phyloP scores from a whole-genome alignment of 35 echinoderm and acorn worm genomes.

The Ptychodera flava region DNA sequence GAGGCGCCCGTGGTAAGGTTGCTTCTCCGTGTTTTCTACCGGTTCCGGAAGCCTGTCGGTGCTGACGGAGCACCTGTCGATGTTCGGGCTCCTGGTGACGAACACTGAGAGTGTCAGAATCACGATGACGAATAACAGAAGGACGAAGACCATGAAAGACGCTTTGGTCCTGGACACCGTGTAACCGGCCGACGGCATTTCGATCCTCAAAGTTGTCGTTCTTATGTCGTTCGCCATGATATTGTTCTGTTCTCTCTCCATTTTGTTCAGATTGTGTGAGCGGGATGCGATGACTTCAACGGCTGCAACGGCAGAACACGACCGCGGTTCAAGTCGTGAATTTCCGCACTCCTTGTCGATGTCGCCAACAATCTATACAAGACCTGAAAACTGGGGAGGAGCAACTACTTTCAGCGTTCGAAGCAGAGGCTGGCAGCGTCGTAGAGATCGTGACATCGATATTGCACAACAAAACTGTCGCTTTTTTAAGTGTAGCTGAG shows the following conservation, averaged over 20 bases:
- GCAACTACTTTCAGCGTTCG: no score
- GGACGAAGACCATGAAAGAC: neutral
- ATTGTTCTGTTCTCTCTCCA: neutral
- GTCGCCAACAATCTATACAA: no score
- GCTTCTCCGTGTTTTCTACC: neutral
- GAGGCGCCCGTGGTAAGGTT: neutral
- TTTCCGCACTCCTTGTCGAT: no score
- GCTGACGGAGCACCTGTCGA: neutral
- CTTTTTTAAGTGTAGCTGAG: no score
- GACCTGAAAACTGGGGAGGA: no score
- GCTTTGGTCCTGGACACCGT: neutral
- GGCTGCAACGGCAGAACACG: no score
- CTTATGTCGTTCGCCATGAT: neutral
- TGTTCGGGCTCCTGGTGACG: neutral
- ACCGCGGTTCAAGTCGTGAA: no score
- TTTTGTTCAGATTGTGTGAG: no score
- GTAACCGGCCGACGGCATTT: neutral
- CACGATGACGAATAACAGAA: neutral
- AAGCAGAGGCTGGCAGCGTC: no score
- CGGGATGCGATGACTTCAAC: no score
- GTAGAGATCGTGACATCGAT: no score
- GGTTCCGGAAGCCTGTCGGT: neutral
- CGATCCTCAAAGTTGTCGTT: neutral
- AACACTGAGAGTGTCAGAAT: neutral
- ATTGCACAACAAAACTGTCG: no score